These are phyloP conservation scores for Calephelis perditalis DNA, from an alignment of 2,888 invertebrate genomes.

Conservation along the genomic window DNA sequence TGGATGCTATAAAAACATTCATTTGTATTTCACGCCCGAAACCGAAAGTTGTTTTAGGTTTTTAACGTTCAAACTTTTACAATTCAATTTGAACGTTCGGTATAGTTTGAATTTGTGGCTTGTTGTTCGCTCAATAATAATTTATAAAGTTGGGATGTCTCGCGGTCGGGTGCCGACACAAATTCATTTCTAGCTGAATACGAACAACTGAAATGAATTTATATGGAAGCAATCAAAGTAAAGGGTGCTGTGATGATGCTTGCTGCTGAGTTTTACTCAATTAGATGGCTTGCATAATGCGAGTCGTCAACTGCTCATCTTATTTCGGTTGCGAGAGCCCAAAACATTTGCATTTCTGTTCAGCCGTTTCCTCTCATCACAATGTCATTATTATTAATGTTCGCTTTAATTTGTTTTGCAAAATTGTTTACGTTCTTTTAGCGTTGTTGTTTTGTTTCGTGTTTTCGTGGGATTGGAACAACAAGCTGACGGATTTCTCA, in stretches of 20 bases:
- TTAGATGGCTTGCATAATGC: slow-evolving; percentile 50
- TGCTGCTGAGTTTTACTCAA: slow-evolving; percentile 56
- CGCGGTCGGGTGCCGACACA: slow-evolving; percentile 49
- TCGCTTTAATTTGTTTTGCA: neutral
- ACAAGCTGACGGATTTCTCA: too few relatives aligned
- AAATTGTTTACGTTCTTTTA: neutral
- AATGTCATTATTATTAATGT: neutral
- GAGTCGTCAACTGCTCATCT: slow-evolving; percentile 41
- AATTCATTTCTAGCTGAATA: slow-evolving; percentile 60
- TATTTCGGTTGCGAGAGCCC: slow-evolving; percentile 38
- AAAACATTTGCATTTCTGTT: slow-evolving; percentile 34
- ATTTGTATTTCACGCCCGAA: neutral
- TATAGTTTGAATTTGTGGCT: slow-evolving; percentile 51
- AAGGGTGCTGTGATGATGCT: slow-evolving; percentile 44
- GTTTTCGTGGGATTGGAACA: too few relatives aligned
- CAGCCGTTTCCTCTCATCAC: neutral
- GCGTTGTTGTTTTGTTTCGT: too few relatives aligned
- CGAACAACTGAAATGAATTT: slow-evolving; percentile 56
- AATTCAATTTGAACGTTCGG: slow-evolving; percentile 50
- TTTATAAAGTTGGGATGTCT: slow-evolving; percentile 57
- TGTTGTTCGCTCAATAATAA: slow-evolving; percentile 58
- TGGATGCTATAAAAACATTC: neutral
- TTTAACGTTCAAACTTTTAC: slow-evolving; percentile 41
- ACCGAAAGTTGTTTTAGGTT: slow-evolving; percentile 11
- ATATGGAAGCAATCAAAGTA: slow-evolving; percentile 65